phyloP scores from a whole-genome alignment of 2,113 vertebrate genomes.

The Halichoerus grypus region DNA sequence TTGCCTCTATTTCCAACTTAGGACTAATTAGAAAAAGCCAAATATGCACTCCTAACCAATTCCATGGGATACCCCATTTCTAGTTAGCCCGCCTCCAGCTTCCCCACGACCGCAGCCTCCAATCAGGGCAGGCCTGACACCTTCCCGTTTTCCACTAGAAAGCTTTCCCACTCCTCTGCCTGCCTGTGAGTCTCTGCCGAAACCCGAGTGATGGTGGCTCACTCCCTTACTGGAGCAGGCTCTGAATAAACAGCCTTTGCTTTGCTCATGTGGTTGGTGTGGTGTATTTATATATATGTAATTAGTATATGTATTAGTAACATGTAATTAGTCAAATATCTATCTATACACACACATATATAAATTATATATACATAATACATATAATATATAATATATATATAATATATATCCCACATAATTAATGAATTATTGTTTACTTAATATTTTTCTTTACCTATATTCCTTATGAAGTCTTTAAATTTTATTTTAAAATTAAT shows the following conservation, averaged over 20 bases:
- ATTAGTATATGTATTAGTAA: neutral
- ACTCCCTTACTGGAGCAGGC: too few relatives aligned
- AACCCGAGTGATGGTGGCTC: neutral
- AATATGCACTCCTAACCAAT: too few relatives aligned
- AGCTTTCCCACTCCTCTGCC: neutral
- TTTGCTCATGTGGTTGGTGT: neutral
- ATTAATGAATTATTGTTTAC: neutral
- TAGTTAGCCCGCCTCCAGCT: fast-evolving
- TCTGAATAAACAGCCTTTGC: neutral
- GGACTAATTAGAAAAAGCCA: neutral
- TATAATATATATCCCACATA: neutral
- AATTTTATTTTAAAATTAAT: neutral
- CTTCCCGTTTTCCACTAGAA: neutral
- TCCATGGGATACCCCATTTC: too few relatives aligned
- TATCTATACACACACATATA: neutral
- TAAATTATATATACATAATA: neutral
- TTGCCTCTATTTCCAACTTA: neutral
- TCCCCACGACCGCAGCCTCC: neutral
- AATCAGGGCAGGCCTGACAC: fast-evolving
- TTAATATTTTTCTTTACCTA: slow-evolving; percentile 33
- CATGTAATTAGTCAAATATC: neutral
- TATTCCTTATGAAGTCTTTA: neutral
- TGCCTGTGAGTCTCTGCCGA: neutral
- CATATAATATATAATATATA: neutral
- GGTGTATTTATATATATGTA: neutral